A percentile compares a stretch with the other conserved stretches of the same genome.
phyloP scores from a whole-genome alignment of 2,113 vertebrate genomes.

The Aphyosemion australe region DNA sequence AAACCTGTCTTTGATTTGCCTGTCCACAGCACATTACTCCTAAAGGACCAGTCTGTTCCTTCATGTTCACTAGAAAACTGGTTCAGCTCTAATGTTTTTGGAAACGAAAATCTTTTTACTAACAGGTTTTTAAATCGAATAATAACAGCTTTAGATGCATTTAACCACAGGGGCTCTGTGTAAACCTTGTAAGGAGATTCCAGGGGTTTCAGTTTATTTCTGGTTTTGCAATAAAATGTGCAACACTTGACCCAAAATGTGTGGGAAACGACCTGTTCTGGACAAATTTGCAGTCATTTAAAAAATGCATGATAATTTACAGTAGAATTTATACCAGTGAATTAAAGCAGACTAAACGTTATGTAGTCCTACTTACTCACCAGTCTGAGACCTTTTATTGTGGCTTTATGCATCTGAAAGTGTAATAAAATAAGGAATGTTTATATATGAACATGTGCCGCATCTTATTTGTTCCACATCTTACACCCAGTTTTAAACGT shows the following conservation, averaged over 20 bases:
- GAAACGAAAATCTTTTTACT: background rate
- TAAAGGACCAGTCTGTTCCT: background rate
- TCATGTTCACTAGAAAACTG: background rate
- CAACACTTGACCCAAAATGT: background rate
- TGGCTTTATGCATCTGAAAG: background rate
- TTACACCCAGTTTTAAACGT: too few relatives aligned
- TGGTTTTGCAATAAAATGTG: background rate
- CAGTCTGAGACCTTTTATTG: too few relatives aligned
- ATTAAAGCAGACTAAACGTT: too few relatives aligned
- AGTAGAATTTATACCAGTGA: too few relatives aligned
- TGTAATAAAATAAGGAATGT: too few relatives aligned
- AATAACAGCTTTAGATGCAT: background rate
- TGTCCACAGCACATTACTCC: background rate
- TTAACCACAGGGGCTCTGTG: background rate
- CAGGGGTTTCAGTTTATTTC: background rate
- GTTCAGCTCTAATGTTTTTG: background rate
- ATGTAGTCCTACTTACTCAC: too few relatives aligned
- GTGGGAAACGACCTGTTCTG: background rate
- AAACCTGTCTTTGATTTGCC: background rate
- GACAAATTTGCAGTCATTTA: background rate
- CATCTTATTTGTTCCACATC: too few relatives aligned
- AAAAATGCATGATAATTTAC: background rate
- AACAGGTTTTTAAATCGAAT: background rate
- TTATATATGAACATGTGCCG: too few relatives aligned
- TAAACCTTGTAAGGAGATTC: background rate